These are phyloP conservation scores for Tenualosa thibaudeaui DNA, from an alignment of 2,797 vertebrate genomes.

Conservation along the genomic window DNA sequence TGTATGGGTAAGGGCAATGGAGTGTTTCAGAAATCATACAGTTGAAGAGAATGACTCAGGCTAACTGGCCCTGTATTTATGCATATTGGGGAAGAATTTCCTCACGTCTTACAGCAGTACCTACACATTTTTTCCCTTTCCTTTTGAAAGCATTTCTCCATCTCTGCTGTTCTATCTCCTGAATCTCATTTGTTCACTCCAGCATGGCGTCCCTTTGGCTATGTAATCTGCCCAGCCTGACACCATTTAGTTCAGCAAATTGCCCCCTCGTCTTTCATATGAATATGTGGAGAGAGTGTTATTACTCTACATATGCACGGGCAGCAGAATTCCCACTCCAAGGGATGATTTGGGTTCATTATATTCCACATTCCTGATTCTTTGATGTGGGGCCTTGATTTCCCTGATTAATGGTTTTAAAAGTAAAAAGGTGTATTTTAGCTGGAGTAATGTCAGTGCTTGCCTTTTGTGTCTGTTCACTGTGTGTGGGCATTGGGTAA, in stretches of 20 bases:
- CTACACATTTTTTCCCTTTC: not conserved
- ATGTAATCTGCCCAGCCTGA: slow-evolving; percentile 76
- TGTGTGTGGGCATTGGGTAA: slow-evolving; percentile 38
- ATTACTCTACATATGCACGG: slow-evolving; percentile 74
- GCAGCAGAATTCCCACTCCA: slow-evolving; percentile 72
- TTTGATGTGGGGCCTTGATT: slow-evolving; percentile 79
- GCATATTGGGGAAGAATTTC: not conserved
- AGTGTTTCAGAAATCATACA: not conserved
- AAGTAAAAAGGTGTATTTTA: slow-evolving; percentile 72
- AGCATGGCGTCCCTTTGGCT: slow-evolving; percentile 71
- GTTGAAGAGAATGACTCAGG: not conserved
- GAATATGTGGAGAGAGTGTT: slow-evolving; percentile 75
- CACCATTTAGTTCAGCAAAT: slow-evolving; percentile 78
- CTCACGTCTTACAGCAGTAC: not conserved
- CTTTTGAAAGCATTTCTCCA: slow-evolving; percentile 4
- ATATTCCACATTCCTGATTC: slow-evolving; percentile 73
- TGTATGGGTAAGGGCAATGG: not conserved
- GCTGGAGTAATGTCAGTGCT: slow-evolving; percentile 70
- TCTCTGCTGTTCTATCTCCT: slow-evolving; percentile 30
- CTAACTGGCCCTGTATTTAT: slow-evolving; percentile 11
- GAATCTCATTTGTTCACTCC: slow-evolving; percentile 52
- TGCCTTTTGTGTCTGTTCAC: slow-evolving; percentile 63
- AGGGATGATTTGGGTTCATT: slow-evolving; percentile 75
- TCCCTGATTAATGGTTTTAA: slow-evolving; percentile 80
- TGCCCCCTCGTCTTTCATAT: slow-evolving; percentile 71